Evolutionary conservation across 2,113 vertebrate genomes (phyloP).

Genomic region (Myiopsitta monachus): DNA sequence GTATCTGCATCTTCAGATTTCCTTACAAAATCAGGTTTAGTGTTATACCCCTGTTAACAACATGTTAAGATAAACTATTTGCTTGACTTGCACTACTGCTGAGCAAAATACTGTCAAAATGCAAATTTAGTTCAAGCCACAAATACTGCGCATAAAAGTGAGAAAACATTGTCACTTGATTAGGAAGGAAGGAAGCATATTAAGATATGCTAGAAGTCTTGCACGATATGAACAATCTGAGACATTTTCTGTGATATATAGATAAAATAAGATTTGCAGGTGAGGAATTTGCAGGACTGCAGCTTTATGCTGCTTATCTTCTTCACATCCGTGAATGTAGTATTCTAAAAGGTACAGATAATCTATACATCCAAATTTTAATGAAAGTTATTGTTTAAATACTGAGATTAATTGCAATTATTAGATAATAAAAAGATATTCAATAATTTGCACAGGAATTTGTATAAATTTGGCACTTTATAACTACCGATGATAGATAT

Average conservation of each 20-base stretch:
- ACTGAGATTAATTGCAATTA: background rate
- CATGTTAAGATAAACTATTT: background rate
- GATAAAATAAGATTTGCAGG: background rate
- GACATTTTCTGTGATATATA: background rate
- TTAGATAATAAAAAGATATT: background rate
- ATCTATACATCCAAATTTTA: background rate
- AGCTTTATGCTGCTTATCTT: background rate
- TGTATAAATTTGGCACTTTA: background rate
- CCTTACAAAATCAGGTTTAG: background rate
- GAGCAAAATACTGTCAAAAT: background rate
- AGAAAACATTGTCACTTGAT: background rate
- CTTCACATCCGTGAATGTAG: background rate
- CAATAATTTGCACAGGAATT: background rate
- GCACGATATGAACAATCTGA: background rate
- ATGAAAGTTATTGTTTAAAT: background rate
- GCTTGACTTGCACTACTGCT: background rate
- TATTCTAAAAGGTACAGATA: background rate
- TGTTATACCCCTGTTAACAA: background rate
- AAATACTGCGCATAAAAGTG: background rate
- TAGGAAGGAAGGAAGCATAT: background rate
- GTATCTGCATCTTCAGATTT: background rate
- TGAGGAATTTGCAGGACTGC: background rate
- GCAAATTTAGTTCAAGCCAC: background rate
- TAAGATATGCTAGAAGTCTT: fast-evolving
- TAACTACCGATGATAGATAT: background rate